Evolutionary conservation across 1,140 invertebrate species (phyloP).

Genomic region (Pachypeltis micranthus): DNA sequence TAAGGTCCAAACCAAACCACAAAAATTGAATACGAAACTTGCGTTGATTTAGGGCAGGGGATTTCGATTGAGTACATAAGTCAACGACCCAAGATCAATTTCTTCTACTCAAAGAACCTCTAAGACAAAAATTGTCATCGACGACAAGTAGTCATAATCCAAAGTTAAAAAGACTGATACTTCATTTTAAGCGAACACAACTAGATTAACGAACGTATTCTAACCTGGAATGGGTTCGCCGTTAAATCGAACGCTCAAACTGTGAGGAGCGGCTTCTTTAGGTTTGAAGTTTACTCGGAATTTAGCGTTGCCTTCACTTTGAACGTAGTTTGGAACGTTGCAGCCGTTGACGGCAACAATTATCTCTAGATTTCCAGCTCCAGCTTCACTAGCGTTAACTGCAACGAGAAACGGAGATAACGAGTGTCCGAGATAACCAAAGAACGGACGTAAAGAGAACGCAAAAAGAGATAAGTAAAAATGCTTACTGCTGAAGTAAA

Average conservation of each 20-base stretch:
- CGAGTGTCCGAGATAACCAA: not conserved
- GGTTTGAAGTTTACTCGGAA: conserved; percentile 96
- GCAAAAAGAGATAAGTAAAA: not conserved
- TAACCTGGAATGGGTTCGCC: conserved; percentile 80
- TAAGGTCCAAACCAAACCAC: too few relatives aligned
- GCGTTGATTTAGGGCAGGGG: too few relatives aligned
- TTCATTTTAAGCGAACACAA: too few relatives aligned
- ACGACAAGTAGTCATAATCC: not conserved
- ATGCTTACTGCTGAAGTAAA: conserved; percentile 82
- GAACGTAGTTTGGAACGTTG: conserved; percentile 97
- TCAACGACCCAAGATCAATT: too few relatives aligned
- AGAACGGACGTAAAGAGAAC: not conserved
- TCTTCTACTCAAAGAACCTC: too few relatives aligned
- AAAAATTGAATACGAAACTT: too few relatives aligned
- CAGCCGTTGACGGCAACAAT: conserved; percentile 94
- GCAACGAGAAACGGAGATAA: conserved; percentile 27
- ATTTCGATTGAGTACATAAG: too few relatives aligned
- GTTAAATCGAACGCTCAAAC: conserved; percentile 88
- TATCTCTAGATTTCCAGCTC: conserved; percentile 93
- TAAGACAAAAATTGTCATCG: not conserved
- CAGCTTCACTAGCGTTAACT: conserved; percentile 69
- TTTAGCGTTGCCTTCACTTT: conserved; percentile 90
- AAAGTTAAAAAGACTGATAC: too few relatives aligned
- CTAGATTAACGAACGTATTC: conserved; percentile 3
- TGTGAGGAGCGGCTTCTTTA: conserved; percentile 76